phyloP scores from a whole-genome alignment of 2,113 vertebrate species.

The Anarrhichthys ocellatus region DNA sequence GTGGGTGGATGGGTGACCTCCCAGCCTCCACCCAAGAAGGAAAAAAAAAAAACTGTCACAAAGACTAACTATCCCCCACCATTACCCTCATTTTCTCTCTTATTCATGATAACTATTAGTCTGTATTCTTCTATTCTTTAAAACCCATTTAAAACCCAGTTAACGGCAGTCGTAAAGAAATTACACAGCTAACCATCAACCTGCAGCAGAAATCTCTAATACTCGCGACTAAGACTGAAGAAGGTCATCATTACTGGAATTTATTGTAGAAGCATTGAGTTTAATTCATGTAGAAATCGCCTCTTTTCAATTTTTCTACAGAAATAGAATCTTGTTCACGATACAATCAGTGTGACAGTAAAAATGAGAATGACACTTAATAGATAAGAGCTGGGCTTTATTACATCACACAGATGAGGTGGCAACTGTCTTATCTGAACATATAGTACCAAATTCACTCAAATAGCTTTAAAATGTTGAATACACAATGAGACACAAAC shows the following conservation, averaged over 20 bases:
- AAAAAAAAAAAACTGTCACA: constrained; percentile 35
- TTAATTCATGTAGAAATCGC: neutral
- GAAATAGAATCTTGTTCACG: neutral
- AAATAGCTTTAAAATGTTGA: neutral
- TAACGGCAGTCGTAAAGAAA: neutral
- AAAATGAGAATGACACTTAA: neutral
- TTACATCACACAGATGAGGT: neutral
- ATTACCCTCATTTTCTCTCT: constrained; percentile 19
- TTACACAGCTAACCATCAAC: neutral
- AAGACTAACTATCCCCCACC: constrained; percentile 41
- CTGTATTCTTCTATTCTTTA: neutral
- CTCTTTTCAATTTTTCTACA: neutral
- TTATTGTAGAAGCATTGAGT: neutral
- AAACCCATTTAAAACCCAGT: neutral
- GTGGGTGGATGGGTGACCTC: constrained; percentile 71
- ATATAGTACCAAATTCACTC: neutral
- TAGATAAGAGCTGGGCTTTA: neutral
- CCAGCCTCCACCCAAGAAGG: constrained; percentile 48
- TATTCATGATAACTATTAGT: constrained; percentile 23
- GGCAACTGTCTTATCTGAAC: neutral
- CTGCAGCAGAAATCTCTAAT: neutral
- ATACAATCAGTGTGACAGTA: no score
- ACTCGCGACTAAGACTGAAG: neutral
- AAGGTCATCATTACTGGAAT: neutral
- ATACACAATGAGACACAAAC: neutral